Conservation (phyloP, 2,888 invertebrate species). For the Melipona bicolor region DNA sequence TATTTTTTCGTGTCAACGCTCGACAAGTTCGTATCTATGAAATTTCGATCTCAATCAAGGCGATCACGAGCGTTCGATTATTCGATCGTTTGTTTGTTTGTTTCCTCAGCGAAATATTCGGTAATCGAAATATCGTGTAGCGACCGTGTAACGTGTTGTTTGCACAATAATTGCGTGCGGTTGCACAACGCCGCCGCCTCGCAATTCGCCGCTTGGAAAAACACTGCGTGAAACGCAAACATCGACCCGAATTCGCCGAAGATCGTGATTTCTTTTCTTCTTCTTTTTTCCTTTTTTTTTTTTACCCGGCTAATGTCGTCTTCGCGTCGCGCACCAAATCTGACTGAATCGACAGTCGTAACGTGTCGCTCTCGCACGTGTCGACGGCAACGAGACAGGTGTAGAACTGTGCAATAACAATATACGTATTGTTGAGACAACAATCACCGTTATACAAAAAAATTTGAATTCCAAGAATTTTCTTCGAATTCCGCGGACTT, state of each 20-base stretch:
- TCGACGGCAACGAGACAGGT: not conserved
- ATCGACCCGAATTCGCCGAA: constrained; percentile 14
- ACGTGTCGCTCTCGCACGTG: not conserved
- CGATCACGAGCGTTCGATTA: constrained; percentile 1
- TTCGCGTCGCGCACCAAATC: not conserved
- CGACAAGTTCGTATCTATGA: not conserved
- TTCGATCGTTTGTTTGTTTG: constrained; percentile 38
- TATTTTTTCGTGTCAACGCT: too few relatives aligned
- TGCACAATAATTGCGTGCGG: constrained; percentile 62
- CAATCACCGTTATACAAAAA: not conserved
- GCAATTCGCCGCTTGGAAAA: constrained; percentile 54
- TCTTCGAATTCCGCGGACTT: not conserved
- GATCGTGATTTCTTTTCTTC: constrained; percentile 24
- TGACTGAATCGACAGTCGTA: not conserved
- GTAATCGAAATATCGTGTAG: constrained; percentile 62
- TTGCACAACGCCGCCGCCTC: constrained; percentile 60
- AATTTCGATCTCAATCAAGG: not conserved
- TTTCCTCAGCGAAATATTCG: constrained; percentile 62
- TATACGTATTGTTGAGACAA: not conserved
- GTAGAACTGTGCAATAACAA: not conserved
- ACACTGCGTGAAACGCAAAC: constrained; percentile 44
- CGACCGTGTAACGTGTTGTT: constrained; percentile 61
- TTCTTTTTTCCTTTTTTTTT: too few relatives aligned
- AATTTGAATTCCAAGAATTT: not conserved
- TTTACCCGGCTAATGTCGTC: constrained; percentile 8